phyloP scores from a whole-genome alignment of 1,140 invertebrate genomes.

The Steinernema khuongi region DNA sequence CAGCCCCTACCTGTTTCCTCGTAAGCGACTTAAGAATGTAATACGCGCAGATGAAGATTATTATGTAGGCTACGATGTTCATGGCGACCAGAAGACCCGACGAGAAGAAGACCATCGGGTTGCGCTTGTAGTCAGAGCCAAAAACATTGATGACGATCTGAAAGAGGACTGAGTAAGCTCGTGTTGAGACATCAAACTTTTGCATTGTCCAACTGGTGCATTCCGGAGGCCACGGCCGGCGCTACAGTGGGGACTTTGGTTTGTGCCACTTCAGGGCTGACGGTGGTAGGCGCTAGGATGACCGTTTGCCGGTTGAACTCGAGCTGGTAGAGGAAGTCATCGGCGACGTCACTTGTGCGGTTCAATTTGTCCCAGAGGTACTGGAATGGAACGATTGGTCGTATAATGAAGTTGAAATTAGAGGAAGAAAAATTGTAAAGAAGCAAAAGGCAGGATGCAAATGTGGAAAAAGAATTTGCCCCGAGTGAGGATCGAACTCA shows the following conservation, averaged over 20 bases:
- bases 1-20: background rate
- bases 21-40: background rate
- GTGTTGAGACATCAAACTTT: background rate
- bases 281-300: background rate
- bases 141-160: background rate
- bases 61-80: background rate
- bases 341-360: background rate
- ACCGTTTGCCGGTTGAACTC: background rate
- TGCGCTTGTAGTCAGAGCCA: conserved; percentile 4
- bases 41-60: background rate
- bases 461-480: too few relatives aligned
- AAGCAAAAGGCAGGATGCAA: too few relatives aligned
- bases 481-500: conserved; percentile 83
- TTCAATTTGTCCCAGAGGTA: conserved; percentile 12
- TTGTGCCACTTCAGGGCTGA: background rate
- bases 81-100: background rate
- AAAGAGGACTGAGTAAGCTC: background rate
- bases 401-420: background rate
- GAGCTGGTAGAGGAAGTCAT: background rate
- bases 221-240: background rate
- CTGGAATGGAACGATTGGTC: background rate
- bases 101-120: conserved; percentile 6
- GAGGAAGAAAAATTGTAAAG: background rate
- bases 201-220: background rate
- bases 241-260: background rate